phyloP scores from a whole-genome alignment of 2,113 vertebrate genomes.

The Calonectris borealis region DNA sequence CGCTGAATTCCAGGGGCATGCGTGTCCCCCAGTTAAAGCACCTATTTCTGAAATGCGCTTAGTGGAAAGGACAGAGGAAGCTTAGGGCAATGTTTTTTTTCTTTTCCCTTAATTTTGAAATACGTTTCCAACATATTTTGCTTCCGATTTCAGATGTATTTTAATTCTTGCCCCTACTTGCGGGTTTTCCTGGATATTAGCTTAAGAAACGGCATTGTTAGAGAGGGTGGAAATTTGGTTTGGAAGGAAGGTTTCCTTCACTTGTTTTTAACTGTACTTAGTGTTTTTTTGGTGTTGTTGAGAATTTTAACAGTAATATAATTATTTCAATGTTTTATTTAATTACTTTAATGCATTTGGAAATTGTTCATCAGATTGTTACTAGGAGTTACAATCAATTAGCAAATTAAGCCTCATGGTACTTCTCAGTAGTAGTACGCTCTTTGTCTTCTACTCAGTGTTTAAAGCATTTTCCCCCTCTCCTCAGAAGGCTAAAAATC shows the following conservation, averaged over 20 bases:
- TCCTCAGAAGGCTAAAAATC: neutral
- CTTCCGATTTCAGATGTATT: neutral
- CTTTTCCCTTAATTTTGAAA: neutral
- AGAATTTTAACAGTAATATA: neutral
- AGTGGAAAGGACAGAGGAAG: neutral
- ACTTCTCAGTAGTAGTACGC: neutral
- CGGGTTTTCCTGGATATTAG: neutral
- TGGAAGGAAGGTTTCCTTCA: neutral
- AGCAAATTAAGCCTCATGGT: neutral
- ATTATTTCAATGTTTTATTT: neutral
- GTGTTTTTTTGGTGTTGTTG: neutral
- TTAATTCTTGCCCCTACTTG: neutral
- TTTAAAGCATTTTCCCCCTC: neutral
- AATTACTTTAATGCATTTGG: neutral
- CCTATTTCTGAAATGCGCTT: neutral
- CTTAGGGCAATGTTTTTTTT: neutral
- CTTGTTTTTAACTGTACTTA: neutral
- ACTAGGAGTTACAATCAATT: neutral
- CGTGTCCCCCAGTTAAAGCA: neutral
- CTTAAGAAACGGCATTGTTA: neutral
- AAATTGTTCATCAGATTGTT: neutral
- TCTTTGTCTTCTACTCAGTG: neutral
- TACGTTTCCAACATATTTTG: neutral
- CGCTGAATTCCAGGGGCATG: neutral
- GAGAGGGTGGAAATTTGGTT: neutral